Evolutionary conservation across 2,888 invertebrate genomes (phyloP).

Genomic region (Allygus modestus): DNA sequence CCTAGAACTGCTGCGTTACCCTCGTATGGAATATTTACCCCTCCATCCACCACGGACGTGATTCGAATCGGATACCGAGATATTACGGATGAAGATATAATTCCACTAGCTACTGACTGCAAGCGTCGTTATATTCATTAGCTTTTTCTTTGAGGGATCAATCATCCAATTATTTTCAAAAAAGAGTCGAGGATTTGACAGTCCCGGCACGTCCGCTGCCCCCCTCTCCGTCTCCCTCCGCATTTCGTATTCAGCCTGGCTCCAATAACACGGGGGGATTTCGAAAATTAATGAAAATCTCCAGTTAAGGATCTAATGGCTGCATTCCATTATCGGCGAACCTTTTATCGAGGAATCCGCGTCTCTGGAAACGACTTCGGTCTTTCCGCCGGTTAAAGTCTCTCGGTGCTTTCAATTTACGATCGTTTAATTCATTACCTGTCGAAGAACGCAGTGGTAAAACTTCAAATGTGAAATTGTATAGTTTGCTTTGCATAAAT

Average conservation of each 20-base stretch:
- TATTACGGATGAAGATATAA: constrained; percentile 34
- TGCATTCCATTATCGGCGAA: constrained; percentile 52
- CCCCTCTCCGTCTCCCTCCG: not conserved
- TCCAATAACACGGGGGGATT: constrained; percentile 43
- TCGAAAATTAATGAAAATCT: constrained; percentile 57
- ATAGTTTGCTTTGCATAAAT: not conserved
- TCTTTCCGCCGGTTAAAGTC: constrained; percentile 13
- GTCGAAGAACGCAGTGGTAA: not conserved
- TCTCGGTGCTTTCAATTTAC: not conserved
- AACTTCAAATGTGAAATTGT: not conserved
- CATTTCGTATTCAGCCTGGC: constrained; percentile 36
- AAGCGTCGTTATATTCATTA: constrained; percentile 55
- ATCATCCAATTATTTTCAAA: constrained; percentile 67
- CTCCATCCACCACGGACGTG: not conserved
- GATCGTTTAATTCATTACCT: not conserved
- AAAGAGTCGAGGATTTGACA: constrained; percentile 39
- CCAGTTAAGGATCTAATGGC: constrained; percentile 58
- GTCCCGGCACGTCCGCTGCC: constrained; percentile 46
- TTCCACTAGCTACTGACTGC: constrained; percentile 2
- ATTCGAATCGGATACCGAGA: constrained; percentile 13
- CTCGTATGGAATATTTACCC: not conserved
- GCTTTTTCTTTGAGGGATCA: constrained; percentile 61
- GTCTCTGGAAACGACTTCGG: constrained; percentile 46
- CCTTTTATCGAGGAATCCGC: constrained; percentile 50
- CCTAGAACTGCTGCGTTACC: not conserved